Base-by-base conservation (phyloP, 2,888 invertebrate genomes). In the Drosophila recens region DNA sequence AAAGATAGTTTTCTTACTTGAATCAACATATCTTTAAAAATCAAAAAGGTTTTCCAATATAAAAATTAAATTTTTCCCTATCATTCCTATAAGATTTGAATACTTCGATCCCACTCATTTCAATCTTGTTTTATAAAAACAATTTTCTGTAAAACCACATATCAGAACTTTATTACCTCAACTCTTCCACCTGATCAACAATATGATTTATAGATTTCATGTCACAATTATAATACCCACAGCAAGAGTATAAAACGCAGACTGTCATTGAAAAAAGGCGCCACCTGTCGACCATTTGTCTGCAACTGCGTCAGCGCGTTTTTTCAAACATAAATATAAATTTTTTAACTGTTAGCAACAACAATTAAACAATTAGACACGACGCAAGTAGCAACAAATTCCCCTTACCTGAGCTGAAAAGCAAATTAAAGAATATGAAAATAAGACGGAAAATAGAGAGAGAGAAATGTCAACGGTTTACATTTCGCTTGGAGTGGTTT, bases 271-370 rank as follows among this genome's bases (percentile, higher is more conserved):
- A 58, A 69, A 65, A 62, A 59, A 49, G 82, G 85, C 87, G 89
- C 87, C 85, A 86, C 85, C 85, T 86, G 85, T 87, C 85, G 73
- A 57, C 73, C 72, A 84, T 89, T 86, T 84, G 80, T 89, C 82
- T 70, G 64, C 68, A 67, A 84, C 72, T 89, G 74, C 87, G 89
- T 89, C 84, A 89, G 80, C 87, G 63, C 40, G 49, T 67, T 45
- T 15, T 42, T 38, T 30, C 33, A 45, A 13, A 11, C 6, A 27
- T 15, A 11, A 4, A 6, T 40, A 40, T 45, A 20, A n/a, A 5
- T 20, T 43, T 33, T n/a, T 27, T 23, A 20, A 20, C 46, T 15
- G 13, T 0, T 67, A 64, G 17, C 63, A 76, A 67, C 63, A 72
- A 77, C 72, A 79, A 76, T 69, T 58, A 79, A 84, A 72, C 74